phyloP scores from a whole-genome alignment of 2,888 invertebrate genomes.

The Diogma glabrata region DNA sequence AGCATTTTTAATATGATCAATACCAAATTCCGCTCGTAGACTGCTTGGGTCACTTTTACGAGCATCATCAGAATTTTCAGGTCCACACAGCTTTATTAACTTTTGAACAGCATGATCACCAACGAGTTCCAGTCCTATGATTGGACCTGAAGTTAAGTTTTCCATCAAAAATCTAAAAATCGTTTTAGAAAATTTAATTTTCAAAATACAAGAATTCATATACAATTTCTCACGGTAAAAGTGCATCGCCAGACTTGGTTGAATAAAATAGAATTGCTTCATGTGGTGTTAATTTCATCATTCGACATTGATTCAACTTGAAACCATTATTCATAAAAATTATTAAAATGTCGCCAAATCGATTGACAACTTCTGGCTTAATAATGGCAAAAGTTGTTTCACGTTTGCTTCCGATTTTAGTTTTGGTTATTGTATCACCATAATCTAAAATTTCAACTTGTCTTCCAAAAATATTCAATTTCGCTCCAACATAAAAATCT shows the following conservation, averaged over 20 bases:
- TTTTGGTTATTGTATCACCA: slow-evolving; percentile 55
- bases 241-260: slow-evolving; percentile 43
- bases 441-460: slow-evolving; percentile 61
- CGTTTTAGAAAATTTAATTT: too few relatives aligned
- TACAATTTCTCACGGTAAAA: too few relatives aligned
- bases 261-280: slow-evolving; percentile 53
- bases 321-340: slow-evolving; percentile 50
- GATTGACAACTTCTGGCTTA: slow-evolving; percentile 57
- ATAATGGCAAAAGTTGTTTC: slow-evolving; percentile 66
- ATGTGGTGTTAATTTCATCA: slow-evolving; percentile 52
- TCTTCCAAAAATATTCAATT: slow-evolving; percentile 59
- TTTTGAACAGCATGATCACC: slow-evolving; percentile 32
- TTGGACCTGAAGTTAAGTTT: slow-evolving; percentile 19
- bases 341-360: slow-evolving; percentile 63
- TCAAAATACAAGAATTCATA: too few relatives aligned
- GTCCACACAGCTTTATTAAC: slow-evolving; percentile 36
- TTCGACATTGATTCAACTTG: slow-evolving; percentile 56
- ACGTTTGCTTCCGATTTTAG: slow-evolving; percentile 47
- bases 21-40: slow-evolving; percentile 55
- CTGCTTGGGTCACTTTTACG: slow-evolving; percentile 41
- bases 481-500: slow-evolving; percentile 63
- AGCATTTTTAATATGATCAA: slow-evolving; percentile 53
- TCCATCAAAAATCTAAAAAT: slow-evolving; percentile 12
- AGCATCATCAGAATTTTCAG: slow-evolving; percentile 48
- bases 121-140: slow-evolving; percentile 30